Evolutionary conservation across 2,888 invertebrate genomes (phyloP).

Genomic region (Mactromeris polynyma): DNA sequence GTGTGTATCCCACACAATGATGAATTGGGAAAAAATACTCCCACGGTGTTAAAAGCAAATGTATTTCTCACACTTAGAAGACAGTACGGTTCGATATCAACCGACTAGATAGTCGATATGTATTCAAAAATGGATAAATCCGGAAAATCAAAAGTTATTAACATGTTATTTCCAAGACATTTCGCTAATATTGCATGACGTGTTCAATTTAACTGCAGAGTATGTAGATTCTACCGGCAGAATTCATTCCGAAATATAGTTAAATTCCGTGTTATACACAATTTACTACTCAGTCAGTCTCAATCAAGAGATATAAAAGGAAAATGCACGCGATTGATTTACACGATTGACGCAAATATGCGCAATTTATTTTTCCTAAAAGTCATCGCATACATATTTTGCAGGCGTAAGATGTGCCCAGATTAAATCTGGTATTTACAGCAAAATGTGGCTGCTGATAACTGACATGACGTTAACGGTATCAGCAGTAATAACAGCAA

Average conservation of each 20-base stretch:
- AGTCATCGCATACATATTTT: not conserved
- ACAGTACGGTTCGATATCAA: not conserved
- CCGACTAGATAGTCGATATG: not conserved
- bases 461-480: not conserved
- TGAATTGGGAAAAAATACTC: no score
- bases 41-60: not conserved
- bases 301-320: not conserved
- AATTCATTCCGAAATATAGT: not conserved
- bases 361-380: not conserved
- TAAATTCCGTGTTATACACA: not conserved
- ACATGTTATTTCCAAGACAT: not conserved
- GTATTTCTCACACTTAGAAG: not conserved
- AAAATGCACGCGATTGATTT: not conserved
- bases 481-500: no score
- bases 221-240: not conserved
- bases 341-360: not conserved
- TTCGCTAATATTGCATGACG: conserved; percentile 4
- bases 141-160: not conserved
- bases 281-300: not conserved
- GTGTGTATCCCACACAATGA: no score
- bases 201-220: not conserved
- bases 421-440: not conserved
- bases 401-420: not conserved
- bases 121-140: not conserved
- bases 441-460: not conserved